These are phyloP conservation scores for Vireo griseus DNA, from an alignment of 2,797 vertebrate genomes.

Conservation along the genomic window DNA sequence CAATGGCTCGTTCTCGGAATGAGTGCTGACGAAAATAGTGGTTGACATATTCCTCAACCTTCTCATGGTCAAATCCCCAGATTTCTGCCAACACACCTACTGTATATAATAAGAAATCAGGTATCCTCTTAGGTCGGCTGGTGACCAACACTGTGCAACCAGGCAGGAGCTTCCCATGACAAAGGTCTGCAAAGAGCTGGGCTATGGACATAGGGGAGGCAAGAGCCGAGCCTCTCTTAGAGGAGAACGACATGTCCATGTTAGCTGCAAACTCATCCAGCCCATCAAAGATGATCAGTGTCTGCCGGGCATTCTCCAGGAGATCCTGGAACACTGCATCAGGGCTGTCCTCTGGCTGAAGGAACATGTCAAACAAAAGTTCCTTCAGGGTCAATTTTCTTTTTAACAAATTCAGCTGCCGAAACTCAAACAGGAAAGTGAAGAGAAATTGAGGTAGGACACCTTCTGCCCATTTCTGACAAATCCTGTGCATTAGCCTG, in stretches of 20 bases:
- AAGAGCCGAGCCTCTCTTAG: neutral
- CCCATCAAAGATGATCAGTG: conserved; percentile 89
- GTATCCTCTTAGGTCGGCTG: conserved; percentile 77
- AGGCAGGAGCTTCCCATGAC: conserved; percentile 78
- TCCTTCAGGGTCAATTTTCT: conserved; percentile 77
- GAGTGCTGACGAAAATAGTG: conserved; percentile 72
- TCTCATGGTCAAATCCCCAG: conserved; percentile 77
- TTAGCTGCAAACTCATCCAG: conserved; percentile 83
- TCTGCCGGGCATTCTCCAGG: conserved; percentile 72
- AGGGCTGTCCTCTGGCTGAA: conserved; percentile 65
- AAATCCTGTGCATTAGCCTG: conserved; percentile 78
- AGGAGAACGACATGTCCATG: neutral
- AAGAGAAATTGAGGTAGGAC: conserved; percentile 75
- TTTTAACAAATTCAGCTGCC: conserved; percentile 83
- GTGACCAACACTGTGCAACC: conserved; percentile 87
- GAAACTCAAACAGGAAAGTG: conserved; percentile 87
- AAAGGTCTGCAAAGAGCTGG: conserved; percentile 81
- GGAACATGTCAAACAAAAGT: conserved; percentile 82
- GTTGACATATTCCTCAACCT: conserved; percentile 78
- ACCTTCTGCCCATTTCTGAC: conserved; percentile 82
- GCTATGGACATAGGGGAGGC: conserved; percentile 39
- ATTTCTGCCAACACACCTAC: conserved; percentile 77
- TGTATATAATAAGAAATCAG: conserved; percentile 66
- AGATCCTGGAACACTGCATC: conserved; percentile 79
- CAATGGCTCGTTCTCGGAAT: conserved; percentile 63